phyloP scores from a whole-genome alignment of 2,888 invertebrate genomes.

The Kryphioiulus occultus region DNA sequence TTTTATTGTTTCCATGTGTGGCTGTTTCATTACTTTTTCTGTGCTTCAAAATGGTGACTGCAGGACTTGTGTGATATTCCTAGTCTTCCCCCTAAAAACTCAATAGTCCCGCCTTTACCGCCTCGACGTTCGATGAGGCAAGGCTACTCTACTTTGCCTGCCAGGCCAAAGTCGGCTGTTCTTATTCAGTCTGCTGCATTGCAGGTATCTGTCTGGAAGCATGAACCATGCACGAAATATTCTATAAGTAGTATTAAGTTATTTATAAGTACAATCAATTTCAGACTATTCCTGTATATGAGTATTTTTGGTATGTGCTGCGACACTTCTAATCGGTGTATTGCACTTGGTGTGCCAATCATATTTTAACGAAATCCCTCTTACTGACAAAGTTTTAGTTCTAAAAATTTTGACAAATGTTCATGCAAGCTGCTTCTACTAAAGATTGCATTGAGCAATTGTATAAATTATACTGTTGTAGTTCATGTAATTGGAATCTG shows the following conservation, averaged over 20 bases:
- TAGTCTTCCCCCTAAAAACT: constrained; percentile 48
- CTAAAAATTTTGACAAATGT: no score
- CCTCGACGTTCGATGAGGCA: constrained; percentile 46
- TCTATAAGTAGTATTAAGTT: constrained; percentile 26
- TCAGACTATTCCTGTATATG: not conserved
- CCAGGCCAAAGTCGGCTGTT: constrained; percentile 50
- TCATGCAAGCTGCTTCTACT: no score
- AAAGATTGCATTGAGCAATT: no score
- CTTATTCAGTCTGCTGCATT: constrained; percentile 40
- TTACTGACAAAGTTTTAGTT: no score
- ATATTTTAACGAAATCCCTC: no score
- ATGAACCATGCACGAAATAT: not conserved
- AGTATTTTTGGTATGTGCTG: no score
- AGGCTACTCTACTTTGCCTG: constrained; percentile 45
- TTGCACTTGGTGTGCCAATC: no score
- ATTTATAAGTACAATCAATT: not conserved
- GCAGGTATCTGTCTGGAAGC: constrained; percentile 47
- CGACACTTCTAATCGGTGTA: no score
- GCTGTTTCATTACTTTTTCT: constrained; percentile 41
- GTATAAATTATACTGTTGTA: no score
- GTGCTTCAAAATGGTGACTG: not conserved
- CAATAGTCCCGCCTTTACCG: constrained; percentile 48
- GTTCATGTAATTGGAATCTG: no score
- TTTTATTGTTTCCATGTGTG: constrained; percentile 46
- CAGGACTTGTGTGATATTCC: constrained; percentile 47